Conservation (phyloP, 64 coral and sea anemone species). For the Dendronephthya gigantea region DNA sequence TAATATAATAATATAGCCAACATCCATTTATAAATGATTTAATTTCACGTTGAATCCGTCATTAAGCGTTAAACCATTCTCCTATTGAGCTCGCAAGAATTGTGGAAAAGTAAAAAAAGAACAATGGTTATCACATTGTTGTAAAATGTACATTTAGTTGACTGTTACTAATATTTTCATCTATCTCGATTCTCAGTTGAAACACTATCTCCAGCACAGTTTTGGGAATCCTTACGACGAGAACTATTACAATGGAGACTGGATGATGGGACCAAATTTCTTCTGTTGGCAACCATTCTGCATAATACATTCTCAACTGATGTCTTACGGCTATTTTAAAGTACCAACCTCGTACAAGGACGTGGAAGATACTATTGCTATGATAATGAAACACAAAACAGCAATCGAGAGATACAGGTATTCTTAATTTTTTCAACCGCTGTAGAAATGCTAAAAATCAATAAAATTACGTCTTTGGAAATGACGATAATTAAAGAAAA, state of each 20-base stretch:
- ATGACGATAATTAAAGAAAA: too few species aligned
- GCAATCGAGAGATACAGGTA: constrained; percentile 48
- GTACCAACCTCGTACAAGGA: constrained; percentile 32
- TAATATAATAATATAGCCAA: too few species aligned
- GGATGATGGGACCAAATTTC: constrained; percentile 88
- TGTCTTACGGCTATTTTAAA: constrained; percentile 14
- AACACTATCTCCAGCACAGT: constrained; percentile 48
- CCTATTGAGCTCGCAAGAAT: too few species aligned
- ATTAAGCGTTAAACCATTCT: too few species aligned
- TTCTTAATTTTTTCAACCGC: background rate
- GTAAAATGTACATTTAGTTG: too few species aligned
- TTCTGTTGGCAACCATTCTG: constrained; percentile 76
- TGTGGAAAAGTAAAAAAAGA: too few species aligned
- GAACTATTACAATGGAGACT: constrained; percentile 80
- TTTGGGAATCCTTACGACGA: constrained; percentile 48
- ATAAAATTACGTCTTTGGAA: too few species aligned
- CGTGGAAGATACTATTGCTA: constrained; percentile 33
- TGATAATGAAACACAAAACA: constrained; percentile 43
- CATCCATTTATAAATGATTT: too few species aligned
- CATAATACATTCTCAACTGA: constrained; percentile 18
- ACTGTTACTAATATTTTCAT: background rate
- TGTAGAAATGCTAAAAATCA: too few species aligned
- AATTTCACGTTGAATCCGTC: too few species aligned
- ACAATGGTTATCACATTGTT: too few species aligned
- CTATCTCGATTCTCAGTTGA: constrained; percentile 19